Percentiles rank a stretch among this genome's conserved stretches.
Evolutionary conservation across 2,113 vertebrate species (phyloP).

Genomic region (Tonatia bakeri): DNA sequence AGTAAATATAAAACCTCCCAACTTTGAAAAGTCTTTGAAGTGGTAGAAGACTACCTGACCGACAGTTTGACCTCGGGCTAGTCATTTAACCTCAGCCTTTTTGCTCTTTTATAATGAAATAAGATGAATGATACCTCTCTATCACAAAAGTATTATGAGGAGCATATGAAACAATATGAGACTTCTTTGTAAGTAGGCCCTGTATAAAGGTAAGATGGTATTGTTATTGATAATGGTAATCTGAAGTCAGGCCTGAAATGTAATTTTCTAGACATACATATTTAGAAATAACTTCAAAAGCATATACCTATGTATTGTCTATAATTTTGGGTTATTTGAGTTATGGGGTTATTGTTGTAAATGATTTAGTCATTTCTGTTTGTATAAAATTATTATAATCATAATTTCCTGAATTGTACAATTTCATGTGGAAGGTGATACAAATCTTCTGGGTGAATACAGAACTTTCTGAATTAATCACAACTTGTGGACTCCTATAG

Average conservation of each 20-base stretch:
- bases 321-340: conserved; percentile 14
- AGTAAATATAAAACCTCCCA: conserved; percentile 20
- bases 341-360: not conserved
- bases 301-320: not conserved
- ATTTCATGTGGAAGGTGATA: not conserved
- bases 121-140: not conserved
- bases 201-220: not conserved
- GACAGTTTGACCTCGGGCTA: not conserved
- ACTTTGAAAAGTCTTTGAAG: conserved; percentile 27
- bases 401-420: conserved; percentile 11
- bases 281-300: conserved; percentile 3
- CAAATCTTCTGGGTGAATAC: not conserved
- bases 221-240: not conserved
- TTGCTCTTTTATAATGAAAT: conserved; percentile 13
- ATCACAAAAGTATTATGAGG: not conserved
- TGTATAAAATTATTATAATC: conserved; percentile 6
- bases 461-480: conserved; percentile 1
- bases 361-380: not conserved
- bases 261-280: not conserved
- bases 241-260: not conserved
- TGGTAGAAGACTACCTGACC: not conserved
- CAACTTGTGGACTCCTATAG: not conserved
- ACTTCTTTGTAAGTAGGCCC: not conserved
- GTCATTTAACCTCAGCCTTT: conserved; percentile 4
- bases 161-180: not conserved